A percentile compares a stretch with the other conserved stretches of the same genome.
These are phyloP conservation scores for Lepidurus arcticus DNA, from an alignment of 1,140 invertebrate genomes.

Conservation along the genomic window DNA sequence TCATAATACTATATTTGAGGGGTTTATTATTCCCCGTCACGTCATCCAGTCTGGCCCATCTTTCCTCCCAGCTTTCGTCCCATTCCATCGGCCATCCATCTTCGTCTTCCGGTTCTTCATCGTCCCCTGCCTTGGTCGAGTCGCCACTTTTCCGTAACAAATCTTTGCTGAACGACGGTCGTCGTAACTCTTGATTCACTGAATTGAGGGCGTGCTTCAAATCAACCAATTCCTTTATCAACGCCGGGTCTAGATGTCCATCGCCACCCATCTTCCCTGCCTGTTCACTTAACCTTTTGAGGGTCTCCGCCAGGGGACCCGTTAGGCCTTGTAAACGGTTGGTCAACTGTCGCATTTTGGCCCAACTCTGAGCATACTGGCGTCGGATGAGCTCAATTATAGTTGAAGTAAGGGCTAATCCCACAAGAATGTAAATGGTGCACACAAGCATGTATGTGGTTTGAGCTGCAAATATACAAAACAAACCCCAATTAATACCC, in stretches of 20 bases:
- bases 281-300: conserved; percentile 42
- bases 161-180: conserved; percentile 27
- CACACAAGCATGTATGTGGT: conserved; percentile 83
- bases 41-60: conserved; percentile 33
- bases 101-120: conserved; percentile 27
- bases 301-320: conserved; percentile 69
- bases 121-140: conserved; percentile 25
- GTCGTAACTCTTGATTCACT: conserved; percentile 32
- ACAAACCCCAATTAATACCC: neutral
- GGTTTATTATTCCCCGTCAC: conserved; percentile 32
- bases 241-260: conserved; percentile 31
- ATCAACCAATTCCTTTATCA: conserved; percentile 34
- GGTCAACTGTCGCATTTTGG: conserved; percentile 50
- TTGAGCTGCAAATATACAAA: conserved; percentile 54
- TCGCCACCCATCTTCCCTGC: conserved; percentile 26
- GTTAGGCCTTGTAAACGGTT: conserved; percentile 58
- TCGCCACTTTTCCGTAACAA: conserved; percentile 5
- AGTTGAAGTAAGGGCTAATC: conserved; percentile 86
- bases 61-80: conserved; percentile 35
- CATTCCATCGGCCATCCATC: conserved; percentile 35
- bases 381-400: conserved; percentile 82
- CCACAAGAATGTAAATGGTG: conserved; percentile 86
- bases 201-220: conserved; percentile 33
- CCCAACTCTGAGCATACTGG: conserved; percentile 80
- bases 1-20: conserved; percentile 34